Evolutionary conservation across 2,888 invertebrate species (phyloP), one percentile per base, ranked within the genome.

Genomic region (Hyposoter didymator): DNA sequence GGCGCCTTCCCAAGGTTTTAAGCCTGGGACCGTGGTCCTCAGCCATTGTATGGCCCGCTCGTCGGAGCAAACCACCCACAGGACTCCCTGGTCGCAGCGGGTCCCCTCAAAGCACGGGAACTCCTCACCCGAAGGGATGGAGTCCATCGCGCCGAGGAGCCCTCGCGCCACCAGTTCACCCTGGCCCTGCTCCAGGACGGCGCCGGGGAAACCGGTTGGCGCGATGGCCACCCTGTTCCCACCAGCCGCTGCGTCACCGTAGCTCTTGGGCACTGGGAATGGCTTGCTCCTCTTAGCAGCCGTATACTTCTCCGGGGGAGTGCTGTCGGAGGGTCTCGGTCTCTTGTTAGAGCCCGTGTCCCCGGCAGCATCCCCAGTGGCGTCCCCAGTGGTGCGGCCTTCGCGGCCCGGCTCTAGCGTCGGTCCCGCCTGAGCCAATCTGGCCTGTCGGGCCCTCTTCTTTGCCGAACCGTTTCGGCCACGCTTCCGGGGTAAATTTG

Each of bases 91-190:
- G 10, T 79, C 73, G 43, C 19, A 19, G 45, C 73, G 49, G 62
- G 17, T 45, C 28, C 72, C 78, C 49, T 83, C 66, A 19, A 72
- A 78, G 78, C 83, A 55, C 14, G 83, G 83, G 47, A 83, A 47
- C 17, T 45, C 49, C 35, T 69, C 47, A 3, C 47, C 47, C 6
- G 14, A 14, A 0, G 49, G 49, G 49, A 49, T 49, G 1, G n/a
- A 5, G 49, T 49, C 49, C 49, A 49, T 4, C 4, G 49, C 14
- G n/a, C 78, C 49, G 14, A 14, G 5, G 7, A n/a, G 59, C 10
- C 22, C 59, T 4, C 59, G 59, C 10, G 59, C 28, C 59, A 49
- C 49, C 49, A n/a, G 49, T 2, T 49, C 49, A 1, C 12, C 28
- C 17, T 64, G 32, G 12, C 35, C 62, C 62, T 28, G 32, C 32